Conservation (phyloP, 2,113 vertebrate genomes). For the Oncorhynchus kisutch region DNA sequence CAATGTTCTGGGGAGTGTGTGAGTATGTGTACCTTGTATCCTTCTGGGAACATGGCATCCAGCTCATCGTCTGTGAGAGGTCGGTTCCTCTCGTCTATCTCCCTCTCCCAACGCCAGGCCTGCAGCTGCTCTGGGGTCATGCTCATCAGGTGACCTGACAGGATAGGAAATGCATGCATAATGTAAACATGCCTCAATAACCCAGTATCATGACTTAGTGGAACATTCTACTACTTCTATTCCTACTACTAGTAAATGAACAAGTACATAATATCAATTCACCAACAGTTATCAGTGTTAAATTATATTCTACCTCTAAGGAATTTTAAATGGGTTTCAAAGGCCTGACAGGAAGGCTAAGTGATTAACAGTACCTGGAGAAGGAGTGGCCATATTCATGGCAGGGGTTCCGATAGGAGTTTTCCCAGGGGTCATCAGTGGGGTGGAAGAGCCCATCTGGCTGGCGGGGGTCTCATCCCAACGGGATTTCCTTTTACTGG, state of each 20-base stretch:
- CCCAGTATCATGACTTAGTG: too few species aligned
- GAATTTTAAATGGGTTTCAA: background rate
- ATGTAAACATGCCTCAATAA: background rate
- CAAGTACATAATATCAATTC: too few species aligned
- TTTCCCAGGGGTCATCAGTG: conserved; percentile 93
- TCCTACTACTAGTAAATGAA: too few species aligned
- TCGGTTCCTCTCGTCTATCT: conserved; percentile 96
- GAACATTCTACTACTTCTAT: too few species aligned
- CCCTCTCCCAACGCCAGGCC: conserved; percentile 97
- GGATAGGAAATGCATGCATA: background rate
- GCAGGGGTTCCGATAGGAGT: conserved; percentile 97
- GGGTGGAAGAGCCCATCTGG: conserved; percentile 97
- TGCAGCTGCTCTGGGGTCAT: conserved; percentile 99
- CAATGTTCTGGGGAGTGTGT: background rate
- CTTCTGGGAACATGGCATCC: conserved; percentile 98
- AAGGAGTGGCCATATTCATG: conserved; percentile 98
- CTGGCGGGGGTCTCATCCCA: conserved; percentile 98
- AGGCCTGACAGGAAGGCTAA: background rate
- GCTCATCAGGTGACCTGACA: conserved; percentile 94
- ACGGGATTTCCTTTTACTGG: conserved; percentile 95
- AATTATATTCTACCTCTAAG: too few species aligned
- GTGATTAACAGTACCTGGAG: conserved; percentile 79
- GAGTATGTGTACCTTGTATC: conserved; percentile 87
- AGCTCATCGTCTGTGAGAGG: conserved; percentile 96
- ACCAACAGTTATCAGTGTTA: too few species aligned